Conservation (phyloP, 2,797 vertebrate species). For the Intellagama lesueurii region DNA sequence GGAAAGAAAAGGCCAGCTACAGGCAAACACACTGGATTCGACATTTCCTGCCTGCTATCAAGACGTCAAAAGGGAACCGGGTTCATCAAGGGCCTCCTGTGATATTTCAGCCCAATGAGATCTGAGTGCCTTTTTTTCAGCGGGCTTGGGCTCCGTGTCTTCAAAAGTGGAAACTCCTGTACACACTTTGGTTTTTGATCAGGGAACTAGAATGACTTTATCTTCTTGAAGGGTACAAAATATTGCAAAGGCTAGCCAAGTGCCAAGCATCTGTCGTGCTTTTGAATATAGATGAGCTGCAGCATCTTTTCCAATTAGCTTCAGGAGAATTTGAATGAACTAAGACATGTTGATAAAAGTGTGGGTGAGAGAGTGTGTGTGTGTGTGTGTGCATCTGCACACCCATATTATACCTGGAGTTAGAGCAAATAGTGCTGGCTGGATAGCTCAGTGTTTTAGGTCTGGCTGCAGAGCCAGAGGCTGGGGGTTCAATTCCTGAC, state of each 20-base stretch:
- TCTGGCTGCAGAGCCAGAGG: too few species aligned
- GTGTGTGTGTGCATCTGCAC: too few species aligned
- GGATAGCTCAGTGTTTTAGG: too few species aligned
- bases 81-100: background rate
- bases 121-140: background rate
- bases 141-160: constrained; percentile 37
- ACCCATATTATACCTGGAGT: background rate
- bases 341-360: background rate
- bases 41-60: background rate
- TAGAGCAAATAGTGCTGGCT: background rate
- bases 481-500: too few species aligned
- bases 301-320: constrained; percentile 5
- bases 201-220: constrained; percentile 25
- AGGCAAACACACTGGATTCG: background rate
- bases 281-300: constrained; percentile 3
- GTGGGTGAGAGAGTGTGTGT: background rate
- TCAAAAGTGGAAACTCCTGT: background rate
- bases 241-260: background rate
- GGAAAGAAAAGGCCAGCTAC: constrained; percentile 38
- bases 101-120: background rate
- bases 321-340: background rate
- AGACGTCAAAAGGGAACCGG: background rate
- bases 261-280: background rate
- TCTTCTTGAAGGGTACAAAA: constrained; percentile 23
- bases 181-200: constrained; percentile 32